Evolutionary conservation across 2,888 invertebrate genomes (phyloP), one percentile per base, ranked within the genome.

Genomic region (Creontiades dilutus): DNA sequence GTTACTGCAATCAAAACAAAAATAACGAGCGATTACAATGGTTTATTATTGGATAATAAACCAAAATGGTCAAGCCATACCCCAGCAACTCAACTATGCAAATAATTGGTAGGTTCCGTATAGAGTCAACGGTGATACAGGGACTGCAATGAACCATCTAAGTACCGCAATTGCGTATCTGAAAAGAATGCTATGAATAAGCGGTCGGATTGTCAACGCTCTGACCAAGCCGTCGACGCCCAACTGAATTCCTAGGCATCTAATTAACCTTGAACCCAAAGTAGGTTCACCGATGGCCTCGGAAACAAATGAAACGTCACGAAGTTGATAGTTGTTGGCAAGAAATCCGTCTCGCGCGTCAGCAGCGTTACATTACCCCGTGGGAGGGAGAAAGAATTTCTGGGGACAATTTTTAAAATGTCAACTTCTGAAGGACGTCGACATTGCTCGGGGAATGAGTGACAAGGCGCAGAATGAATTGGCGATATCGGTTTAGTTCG

Each of bases 211-310:
- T 61, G 85, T 81, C 80, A 46, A 37, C 80, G 80, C 57, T 80
- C 80, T 80, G 28, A 80, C 80, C 55, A 52, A 82, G 52, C 19
- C 55, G 84, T 84, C 48, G 84, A 84, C 84, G 84, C 84, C 55
- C 57, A 84, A 23, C 11, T 81, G 84, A 61, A 85, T 85, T 85
- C 85, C 68, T 61, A 52, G 57, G 68, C 85, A 61, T 46, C 85
- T 68, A 61, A 85, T 68, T 85, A 85, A 85, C 85, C 85, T 85
- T 85, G 85, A 85, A 85, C 85, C 28, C 68, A 46, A 85, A 57
- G 68, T 85, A 46, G 61, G 85, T 55, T 68, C 85, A 85, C 82
- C 52, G n/a, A 14, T 14, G 46, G 55, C 82, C 48, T 27, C 48
- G 14, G 23, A 47, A 82, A 82, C 37, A 55, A 82, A 82, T 52